Conservation (phyloP, 37 sponge, comb jelly and placozoan genomes). For the Halichondria panicea region DNA sequence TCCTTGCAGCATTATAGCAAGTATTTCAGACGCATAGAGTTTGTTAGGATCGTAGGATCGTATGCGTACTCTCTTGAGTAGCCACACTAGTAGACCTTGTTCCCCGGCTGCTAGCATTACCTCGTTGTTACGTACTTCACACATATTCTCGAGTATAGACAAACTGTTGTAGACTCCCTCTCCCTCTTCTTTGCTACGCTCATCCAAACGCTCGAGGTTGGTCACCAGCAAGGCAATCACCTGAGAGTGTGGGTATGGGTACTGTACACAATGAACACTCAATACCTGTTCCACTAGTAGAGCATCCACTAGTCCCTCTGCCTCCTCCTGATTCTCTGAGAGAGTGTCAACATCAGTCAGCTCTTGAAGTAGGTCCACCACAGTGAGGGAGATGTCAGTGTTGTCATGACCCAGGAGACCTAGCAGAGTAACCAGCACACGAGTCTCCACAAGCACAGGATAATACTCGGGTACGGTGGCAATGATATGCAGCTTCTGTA, state of each 20-base stretch:
- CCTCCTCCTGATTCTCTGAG: conserved; percentile 82
- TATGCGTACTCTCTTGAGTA: conserved; percentile 78
- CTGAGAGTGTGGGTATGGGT: conserved; percentile 34
- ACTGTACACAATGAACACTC: background rate
- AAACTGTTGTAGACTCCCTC: conserved; percentile 96
- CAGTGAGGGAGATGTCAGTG: conserved; percentile 84
- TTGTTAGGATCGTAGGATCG: conserved; percentile 95
- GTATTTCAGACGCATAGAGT: conserved; percentile 87
- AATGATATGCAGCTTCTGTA: conserved; percentile 84
- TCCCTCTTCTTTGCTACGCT: conserved; percentile 85
- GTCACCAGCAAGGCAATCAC: conserved; percentile 86
- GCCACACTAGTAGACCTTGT: conserved; percentile 90
- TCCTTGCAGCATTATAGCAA: conserved; percentile 92
- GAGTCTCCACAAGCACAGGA: conserved; percentile 68
- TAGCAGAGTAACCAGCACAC: conserved; percentile 67
- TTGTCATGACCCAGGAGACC: conserved; percentile 90
- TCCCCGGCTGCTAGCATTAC: conserved; percentile 74
- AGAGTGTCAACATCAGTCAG: conserved; percentile 88
- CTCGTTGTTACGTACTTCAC: conserved; percentile 71
- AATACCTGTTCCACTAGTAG: conserved; percentile 75
- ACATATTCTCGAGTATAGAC: conserved; percentile 93
- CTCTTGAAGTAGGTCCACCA: conserved; percentile 93
- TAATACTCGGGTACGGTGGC: conserved; percentile 93
- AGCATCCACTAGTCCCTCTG: conserved; percentile 72
- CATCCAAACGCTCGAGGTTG: conserved; percentile 83